Evolutionary conservation across 1,140 invertebrate genomes (phyloP), one percentile per base, ranked within the genome.

Genomic region (Drosophila subobscura): DNA sequence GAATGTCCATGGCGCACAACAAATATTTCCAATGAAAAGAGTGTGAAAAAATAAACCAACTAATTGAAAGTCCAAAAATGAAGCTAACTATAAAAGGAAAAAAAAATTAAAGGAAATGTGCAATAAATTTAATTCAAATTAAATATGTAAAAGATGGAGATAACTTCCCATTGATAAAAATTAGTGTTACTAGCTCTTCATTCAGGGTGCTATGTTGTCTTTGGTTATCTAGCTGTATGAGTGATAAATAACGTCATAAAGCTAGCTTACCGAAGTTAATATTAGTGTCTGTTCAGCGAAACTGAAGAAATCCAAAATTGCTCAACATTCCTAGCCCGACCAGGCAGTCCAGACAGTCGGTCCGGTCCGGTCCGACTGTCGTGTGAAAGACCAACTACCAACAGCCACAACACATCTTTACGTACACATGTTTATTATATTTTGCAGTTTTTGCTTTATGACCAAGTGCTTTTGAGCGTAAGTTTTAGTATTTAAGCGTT

Each of bases 161-260:
- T 14, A 20, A 64, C 68, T 70, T 68, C 46, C 49, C 63, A 55
- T 67, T 67, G 29, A 56, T 29, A 51, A 33, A 51, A 33, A 41
- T 29, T 29, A 47, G 56, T 49, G 49, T 77, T 51, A 54, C 25
- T 33, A 46, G 50, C 42, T 44, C 42, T 46, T 6, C 10, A 70
- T 72, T 63, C 63, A 79, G 72, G 81, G 90, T 88, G 86, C 84
- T 91, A 91, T 89, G 89, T 91, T 91, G 76, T 91, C 91, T 91
- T 91, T 91, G 91, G 91, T 91, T 91, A 91, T 91, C 91, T 91
- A 91, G 91, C 91, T 91, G 91, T 91, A 91, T 91, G 91, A 91
- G 91, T 91, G 88, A 91, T 88, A 89, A 79, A 78, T 89, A 90
- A 91, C 91, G 89, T 91, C 91, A 91, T 91, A 91, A 91, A 91